A percentile compares a stretch with the other conserved stretches of the same genome.
Evolutionary conservation across 2,888 invertebrate genomes (phyloP).

Genomic region (Diaperis boleti): DNA sequence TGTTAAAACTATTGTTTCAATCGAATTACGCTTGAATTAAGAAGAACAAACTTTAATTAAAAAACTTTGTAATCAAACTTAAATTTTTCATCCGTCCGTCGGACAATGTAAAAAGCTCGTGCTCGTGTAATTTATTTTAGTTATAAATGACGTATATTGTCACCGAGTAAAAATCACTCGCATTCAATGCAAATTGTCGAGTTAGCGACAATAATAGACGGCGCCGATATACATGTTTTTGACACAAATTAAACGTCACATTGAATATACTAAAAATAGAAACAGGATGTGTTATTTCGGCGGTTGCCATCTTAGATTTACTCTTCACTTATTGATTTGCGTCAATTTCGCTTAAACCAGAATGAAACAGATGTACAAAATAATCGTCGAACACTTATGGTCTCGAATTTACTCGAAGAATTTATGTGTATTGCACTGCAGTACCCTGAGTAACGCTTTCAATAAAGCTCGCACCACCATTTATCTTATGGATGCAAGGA

Average conservation of each 20-base stretch:
- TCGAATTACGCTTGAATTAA: conserved; percentile 24
- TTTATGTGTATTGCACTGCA: conserved; percentile 16
- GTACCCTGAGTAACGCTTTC: conserved; percentile 14
- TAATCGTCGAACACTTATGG: background rate
- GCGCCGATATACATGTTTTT: conserved; percentile 7
- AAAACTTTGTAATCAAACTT: conserved; percentile 35
- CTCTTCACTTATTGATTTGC: conserved; percentile 24
- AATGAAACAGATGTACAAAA: background rate
- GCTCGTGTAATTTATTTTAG: conserved; percentile 14
- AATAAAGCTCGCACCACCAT: conserved; percentile 21
- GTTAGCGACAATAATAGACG: conserved; percentile 9
- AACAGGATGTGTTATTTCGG: conserved; percentile 1
- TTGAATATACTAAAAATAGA: conserved; percentile 26
- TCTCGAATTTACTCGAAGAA: conserved; percentile 9
- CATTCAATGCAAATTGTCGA: conserved; percentile 26
- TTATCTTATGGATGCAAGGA: conserved; percentile 22
- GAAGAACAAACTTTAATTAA: conserved; percentile 32
- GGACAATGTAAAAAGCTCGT: conserved; percentile 12
- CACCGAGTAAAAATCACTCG: conserved; percentile 2
- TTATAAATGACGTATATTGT: conserved; percentile 21
- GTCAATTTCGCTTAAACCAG: conserved; percentile 5
- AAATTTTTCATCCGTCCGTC: conserved; percentile 16
- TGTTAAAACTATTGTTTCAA: conserved; percentile 29
- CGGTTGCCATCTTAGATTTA: conserved; percentile 20
- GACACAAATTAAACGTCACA: conserved; percentile 31